Evolutionary conservation across 2,113 vertebrate genomes (phyloP).

Genomic region (Heterotis niloticus): DNA sequence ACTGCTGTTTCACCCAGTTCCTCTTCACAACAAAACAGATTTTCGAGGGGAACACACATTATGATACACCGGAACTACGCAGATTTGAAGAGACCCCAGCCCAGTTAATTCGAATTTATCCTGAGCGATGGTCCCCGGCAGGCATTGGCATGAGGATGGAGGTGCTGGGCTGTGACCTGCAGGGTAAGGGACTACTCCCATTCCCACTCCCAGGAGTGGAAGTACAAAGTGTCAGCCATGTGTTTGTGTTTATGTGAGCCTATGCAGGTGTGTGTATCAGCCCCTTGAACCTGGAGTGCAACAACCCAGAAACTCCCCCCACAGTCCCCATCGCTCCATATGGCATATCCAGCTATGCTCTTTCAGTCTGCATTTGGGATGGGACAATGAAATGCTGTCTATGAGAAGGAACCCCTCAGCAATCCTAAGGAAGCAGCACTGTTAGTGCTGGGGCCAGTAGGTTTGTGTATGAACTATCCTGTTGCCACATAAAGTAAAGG

Average conservation of each 20-base stretch:
- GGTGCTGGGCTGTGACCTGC: constrained; percentile 90
- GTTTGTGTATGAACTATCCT: too few relatives aligned
- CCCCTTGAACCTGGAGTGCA: neutral
- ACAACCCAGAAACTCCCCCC: too few relatives aligned
- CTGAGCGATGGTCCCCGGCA: constrained; percentile 89
- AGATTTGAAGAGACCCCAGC: constrained; percentile 81
- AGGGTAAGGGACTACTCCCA: constrained; percentile 67
- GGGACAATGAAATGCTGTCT: neutral
- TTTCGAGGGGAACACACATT: constrained; percentile 96
- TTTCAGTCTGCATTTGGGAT: neutral
- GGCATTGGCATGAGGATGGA: constrained; percentile 98
- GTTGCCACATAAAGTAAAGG: too few relatives aligned
- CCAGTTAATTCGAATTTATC: constrained; percentile 82
- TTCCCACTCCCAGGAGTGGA: neutral
- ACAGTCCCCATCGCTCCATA: too few relatives aligned
- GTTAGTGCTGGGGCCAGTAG: too few relatives aligned
- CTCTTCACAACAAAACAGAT: constrained; percentile 60
- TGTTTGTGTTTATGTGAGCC: too few relatives aligned
- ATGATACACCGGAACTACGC: constrained; percentile 88
- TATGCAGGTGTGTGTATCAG: neutral
- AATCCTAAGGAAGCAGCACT: neutral
- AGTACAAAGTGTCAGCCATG: too few relatives aligned
- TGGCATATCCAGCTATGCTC: too few relatives aligned
- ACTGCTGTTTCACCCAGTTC: neutral
- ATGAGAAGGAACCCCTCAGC: neutral